Evolutionary conservation across 2,113 vertebrate species (phyloP).

Genomic region (Daphoenositta chrysoptera): DNA sequence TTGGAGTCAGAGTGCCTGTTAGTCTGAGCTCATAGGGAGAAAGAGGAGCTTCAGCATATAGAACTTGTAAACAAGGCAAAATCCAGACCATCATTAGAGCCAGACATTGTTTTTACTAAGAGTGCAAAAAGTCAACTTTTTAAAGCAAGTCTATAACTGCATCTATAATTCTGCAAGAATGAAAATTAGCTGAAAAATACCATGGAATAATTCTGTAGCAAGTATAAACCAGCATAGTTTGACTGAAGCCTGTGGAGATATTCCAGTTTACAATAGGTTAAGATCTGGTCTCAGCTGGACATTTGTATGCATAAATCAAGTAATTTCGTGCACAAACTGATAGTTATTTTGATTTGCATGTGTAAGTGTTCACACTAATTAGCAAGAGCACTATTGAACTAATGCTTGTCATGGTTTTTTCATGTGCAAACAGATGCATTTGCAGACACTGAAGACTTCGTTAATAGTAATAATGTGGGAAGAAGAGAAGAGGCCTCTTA

Average conservation of each 20-base stretch:
- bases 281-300: conserved; percentile 5
- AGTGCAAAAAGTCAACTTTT: not conserved
- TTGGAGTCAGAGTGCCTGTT: not conserved
- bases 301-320: conserved; percentile 38
- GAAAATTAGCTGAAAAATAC: not conserved
- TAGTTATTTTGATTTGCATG: conserved; percentile 49
- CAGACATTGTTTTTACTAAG: not conserved
- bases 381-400: not conserved
- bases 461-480: not conserved
- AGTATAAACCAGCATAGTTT: not conserved
- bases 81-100: not conserved
- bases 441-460: conserved; percentile 3
- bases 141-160: not conserved
- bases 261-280: not conserved
- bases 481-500: not conserved
- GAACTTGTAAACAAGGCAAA: not conserved
- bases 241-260: not conserved
- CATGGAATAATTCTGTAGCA: not conserved
- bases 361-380: conserved; percentile 32
- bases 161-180: not conserved
- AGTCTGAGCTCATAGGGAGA: not conserved
- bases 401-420: not conserved
- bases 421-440: conserved; percentile 14
- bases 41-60: not conserved
- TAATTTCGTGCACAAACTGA: conserved; percentile 1